Conservation (phyloP, 2,113 vertebrate species). For the Corvus hawaiiensis region DNA sequence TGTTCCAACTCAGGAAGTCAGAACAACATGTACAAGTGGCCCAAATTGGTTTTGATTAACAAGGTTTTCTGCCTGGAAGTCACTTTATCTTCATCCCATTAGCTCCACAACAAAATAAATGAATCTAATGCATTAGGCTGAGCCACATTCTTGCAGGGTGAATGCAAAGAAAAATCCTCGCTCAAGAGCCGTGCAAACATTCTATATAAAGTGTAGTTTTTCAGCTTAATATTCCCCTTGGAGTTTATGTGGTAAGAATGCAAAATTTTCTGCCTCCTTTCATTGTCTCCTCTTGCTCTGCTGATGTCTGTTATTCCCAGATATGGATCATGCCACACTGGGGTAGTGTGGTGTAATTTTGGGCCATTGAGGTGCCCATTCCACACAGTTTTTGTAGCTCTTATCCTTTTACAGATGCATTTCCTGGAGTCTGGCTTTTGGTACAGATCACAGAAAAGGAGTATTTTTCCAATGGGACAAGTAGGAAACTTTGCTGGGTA, state of each 20-base stretch:
- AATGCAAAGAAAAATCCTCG: neutral
- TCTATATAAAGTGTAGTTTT: neutral
- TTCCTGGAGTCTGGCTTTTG: neutral
- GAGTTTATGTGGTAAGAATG: neutral
- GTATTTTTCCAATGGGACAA: neutral
- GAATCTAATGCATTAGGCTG: constrained; percentile 2
- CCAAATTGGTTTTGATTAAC: constrained; percentile 56
- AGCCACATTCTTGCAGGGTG: neutral
- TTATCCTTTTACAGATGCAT: neutral
- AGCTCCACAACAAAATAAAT: constrained; percentile 48
- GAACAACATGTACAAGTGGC: neutral
- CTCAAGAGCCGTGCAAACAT: neutral
- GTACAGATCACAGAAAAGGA: neutral
- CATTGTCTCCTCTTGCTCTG: neutral
- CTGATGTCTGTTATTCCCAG: neutral
- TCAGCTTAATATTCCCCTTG: neutral
- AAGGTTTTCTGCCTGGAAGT: constrained; percentile 55
- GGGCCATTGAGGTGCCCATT: neutral
- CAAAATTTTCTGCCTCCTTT: neutral
- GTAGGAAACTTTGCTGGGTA: neutral
- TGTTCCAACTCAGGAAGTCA: constrained; percentile 15
- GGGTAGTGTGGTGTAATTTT: neutral
- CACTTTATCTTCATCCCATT: constrained; percentile 49
- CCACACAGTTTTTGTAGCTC: neutral
- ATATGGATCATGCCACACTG: rapidly evolving